Evolutionary conservation across 2,113 vertebrate genomes (phyloP).

Genomic region (Plecotus auritus): DNA sequence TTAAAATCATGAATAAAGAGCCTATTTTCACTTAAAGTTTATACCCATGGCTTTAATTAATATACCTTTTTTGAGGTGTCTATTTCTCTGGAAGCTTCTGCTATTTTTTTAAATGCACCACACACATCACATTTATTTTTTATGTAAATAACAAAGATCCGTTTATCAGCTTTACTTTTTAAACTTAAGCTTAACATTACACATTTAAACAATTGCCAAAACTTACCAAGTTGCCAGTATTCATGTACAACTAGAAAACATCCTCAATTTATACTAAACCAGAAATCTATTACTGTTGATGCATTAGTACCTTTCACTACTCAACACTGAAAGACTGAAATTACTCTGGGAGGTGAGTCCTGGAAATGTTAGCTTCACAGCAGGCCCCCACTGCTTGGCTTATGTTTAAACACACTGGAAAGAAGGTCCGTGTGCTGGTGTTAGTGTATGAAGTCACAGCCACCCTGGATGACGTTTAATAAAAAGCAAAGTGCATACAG

Average conservation of each 20-base stretch:
- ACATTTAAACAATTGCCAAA: slow-evolving; percentile 84
- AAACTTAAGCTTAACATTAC: slow-evolving; percentile 83
- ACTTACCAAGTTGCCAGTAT: slow-evolving; percentile 79
- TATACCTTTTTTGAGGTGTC: not conserved
- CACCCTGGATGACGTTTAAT: no score
- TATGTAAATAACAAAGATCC: slow-evolving; percentile 86
- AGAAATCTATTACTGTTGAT: slow-evolving; percentile 86
- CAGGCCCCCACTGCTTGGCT: no score
- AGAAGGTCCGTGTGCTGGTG: slow-evolving; percentile 84
- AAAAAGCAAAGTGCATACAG: no score
- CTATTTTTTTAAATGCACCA: slow-evolving; percentile 52
- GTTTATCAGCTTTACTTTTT: slow-evolving; percentile 79
- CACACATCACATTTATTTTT: no score
- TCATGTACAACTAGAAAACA: no score
- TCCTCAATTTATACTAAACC: slow-evolving; percentile 83
- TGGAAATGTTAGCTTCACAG: slow-evolving; percentile 85
- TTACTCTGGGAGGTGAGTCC: slow-evolving; percentile 77
- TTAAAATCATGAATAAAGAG: not conserved
- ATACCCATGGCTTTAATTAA: not conserved
- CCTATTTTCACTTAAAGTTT: not conserved
- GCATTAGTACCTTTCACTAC: slow-evolving; percentile 83
- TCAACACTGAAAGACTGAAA: slow-evolving; percentile 79
- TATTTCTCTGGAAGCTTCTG: not conserved
- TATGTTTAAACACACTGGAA: slow-evolving; percentile 80
- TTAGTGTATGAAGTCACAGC: slow-evolving; percentile 83